Evolutionary conservation across 2,113 vertebrate species (phyloP).

Genomic region (Cyanoliseus patagonus): DNA sequence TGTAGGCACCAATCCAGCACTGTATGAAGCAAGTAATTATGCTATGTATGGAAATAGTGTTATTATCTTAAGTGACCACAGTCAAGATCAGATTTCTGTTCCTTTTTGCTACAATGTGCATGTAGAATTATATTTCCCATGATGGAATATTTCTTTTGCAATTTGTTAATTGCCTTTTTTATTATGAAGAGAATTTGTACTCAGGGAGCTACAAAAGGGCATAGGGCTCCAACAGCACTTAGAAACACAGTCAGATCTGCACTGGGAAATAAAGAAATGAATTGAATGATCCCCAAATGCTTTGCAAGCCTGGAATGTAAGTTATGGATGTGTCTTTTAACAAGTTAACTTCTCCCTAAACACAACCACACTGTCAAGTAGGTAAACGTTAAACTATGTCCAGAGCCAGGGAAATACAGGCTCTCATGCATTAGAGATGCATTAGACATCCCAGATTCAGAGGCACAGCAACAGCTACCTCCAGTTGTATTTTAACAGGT

Average conservation of each 20-base stretch:
- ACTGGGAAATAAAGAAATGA: background rate
- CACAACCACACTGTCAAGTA: background rate
- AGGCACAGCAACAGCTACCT: background rate
- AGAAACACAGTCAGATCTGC: background rate
- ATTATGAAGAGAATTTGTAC: constrained; percentile 5
- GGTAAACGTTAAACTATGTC: background rate
- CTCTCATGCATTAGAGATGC: background rate
- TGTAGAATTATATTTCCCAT: background rate
- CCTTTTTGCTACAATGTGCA: background rate
- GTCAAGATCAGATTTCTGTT: constrained; percentile 10
- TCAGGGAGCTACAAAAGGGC: background rate
- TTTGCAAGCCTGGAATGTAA: background rate
- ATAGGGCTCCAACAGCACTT: background rate
- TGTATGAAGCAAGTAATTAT: constrained; percentile 20
- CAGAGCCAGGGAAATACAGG: background rate
- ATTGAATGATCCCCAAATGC: background rate
- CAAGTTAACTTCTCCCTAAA: background rate
- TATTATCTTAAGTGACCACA: constrained; percentile 43
- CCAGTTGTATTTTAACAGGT: background rate
- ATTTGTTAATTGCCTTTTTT: constrained; percentile 45
- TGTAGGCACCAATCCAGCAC: background rate
- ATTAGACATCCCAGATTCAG: background rate
- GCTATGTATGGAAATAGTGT: background rate
- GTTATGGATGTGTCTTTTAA: background rate
- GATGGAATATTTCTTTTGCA: constrained; percentile 10